Evolutionary conservation across 2,888 invertebrate species (phyloP), one percentile per base, ranked within the genome.

Genomic region (Gymnocheta viridis): DNA sequence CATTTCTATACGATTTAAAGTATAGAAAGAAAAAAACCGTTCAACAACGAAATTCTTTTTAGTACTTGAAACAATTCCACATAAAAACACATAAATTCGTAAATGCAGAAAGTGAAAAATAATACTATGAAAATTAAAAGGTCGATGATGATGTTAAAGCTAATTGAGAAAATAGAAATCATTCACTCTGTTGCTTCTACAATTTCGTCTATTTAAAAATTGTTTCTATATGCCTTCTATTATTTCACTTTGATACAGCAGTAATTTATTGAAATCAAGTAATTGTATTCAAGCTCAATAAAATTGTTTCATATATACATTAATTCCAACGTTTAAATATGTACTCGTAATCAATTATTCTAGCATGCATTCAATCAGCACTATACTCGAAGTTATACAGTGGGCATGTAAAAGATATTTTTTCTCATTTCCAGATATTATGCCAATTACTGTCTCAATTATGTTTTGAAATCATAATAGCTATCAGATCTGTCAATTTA

Each of bases 41-140:
- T 17, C 41, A 54, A 74, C 73, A 32, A 85, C 78, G 79, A 85
- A 85, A 85, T 82, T 76, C 82, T 79, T 85, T 85, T 76, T 66
- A 85, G 76, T 79, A 82, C 78, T 82, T 82, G 22, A 69, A 82
- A 69, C 38, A 81, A 60, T 58, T 81, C 24, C 14, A 58, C 22
- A 51, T n/a, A 60, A 5, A 2, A 6, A 27, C 12, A 56, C n/a
- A 12, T 58, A 6, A n/a, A 14, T 38, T 22, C 9, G 1, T 32
- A 7, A 10, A 44, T 17, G 2, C n/a, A n/a, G 29, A 29, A 41
- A 44, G n/a, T 58, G 9, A 22, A 58, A 24, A n/a, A 9, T 3
- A 5, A 60, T 22, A 24, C n/a, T 22, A 19, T 1, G 10, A 9
- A 56, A 32, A 19, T 47, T 47, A 4, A n/a, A n/a, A 47, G 9